phyloP scores from a whole-genome alignment of 92 coral and sea anemone species.

The Epizoanthus illoricatus region DNA sequence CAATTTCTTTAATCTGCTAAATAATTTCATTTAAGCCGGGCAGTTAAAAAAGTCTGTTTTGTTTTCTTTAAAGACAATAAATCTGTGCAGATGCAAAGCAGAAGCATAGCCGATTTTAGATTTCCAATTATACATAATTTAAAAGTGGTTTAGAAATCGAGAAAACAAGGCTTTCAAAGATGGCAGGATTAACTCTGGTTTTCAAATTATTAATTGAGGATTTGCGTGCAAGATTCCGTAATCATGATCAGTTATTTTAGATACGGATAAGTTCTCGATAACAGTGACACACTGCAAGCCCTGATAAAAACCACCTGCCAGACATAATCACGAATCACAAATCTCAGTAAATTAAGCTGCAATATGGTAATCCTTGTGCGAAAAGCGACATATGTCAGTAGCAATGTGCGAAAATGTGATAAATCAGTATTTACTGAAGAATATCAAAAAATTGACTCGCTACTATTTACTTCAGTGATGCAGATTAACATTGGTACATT shows the following conservation, averaged over 20 bases:
- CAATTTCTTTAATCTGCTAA: not conserved
- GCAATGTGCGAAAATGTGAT: too few species aligned
- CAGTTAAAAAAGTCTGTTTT: not conserved
- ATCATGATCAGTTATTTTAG: not conserved
- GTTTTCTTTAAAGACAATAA: not conserved
- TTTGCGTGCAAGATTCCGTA: not conserved
- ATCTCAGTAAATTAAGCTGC: too few species aligned
- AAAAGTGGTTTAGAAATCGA: not conserved
- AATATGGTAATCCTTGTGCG: too few species aligned
- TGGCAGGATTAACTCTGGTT: not conserved
- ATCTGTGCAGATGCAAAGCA: constrained; percentile 1
- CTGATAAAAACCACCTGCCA: too few species aligned
- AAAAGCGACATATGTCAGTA: too few species aligned
- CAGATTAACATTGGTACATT: too few species aligned
- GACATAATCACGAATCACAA: too few species aligned
- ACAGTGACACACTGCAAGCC: too few species aligned
- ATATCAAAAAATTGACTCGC: too few species aligned
- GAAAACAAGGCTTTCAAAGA: not conserved
- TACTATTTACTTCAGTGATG: too few species aligned
- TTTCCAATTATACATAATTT: not conserved
- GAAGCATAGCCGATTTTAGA: not conserved
- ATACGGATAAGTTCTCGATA: not conserved
- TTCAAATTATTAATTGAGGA: not conserved
- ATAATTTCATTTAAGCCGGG: not conserved
- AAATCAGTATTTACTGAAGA: too few species aligned